Conservation (phyloP, 1,140 invertebrate species). For the Campoletis sonorensis region DNA sequence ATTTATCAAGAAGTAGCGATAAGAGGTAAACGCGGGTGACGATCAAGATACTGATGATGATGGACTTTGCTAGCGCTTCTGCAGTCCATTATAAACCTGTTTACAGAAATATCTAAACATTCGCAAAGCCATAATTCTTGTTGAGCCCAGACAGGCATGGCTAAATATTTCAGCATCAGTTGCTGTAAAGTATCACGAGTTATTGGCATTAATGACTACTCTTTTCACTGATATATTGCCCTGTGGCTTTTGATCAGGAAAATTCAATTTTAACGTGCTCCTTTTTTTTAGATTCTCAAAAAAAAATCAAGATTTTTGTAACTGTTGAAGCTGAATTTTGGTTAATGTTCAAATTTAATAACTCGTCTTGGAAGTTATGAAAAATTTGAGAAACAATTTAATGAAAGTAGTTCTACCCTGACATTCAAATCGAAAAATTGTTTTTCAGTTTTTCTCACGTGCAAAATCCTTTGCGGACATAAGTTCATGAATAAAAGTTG, state of each 20-base stretch:
- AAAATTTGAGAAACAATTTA: too few relatives aligned
- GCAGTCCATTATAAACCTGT: constrained; percentile 76
- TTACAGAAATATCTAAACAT: constrained; percentile 75
- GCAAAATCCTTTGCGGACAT: too few relatives aligned
- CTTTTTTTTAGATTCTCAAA: neutral
- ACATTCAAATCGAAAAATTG: too few relatives aligned
- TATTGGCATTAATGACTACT: constrained; percentile 41
- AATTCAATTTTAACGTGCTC: neutral
- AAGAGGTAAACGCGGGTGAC: constrained; percentile 19
- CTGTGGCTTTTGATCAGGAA: constrained; percentile 19
- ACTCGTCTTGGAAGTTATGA: too few relatives aligned
- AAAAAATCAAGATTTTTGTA: too few relatives aligned
- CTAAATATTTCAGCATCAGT: neutral
- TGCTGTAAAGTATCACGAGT: constrained; percentile 41
- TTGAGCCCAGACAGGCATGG: neutral
- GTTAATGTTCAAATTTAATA: too few relatives aligned
- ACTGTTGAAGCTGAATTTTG: too few relatives aligned
- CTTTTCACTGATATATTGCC: constrained; percentile 14
- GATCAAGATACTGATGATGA: constrained; percentile 48
- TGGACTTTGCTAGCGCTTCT: constrained; percentile 72
- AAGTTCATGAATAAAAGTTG: too few relatives aligned
- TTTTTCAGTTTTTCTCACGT: too few relatives aligned
- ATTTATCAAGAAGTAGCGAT: constrained; percentile 1
- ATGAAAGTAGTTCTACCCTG: too few relatives aligned
- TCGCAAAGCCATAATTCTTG: constrained; percentile 67